Evolutionary conservation across 2,888 invertebrate species (phyloP), one percentile per base, ranked within the genome.

Genomic region (Leuctra nigra): DNA sequence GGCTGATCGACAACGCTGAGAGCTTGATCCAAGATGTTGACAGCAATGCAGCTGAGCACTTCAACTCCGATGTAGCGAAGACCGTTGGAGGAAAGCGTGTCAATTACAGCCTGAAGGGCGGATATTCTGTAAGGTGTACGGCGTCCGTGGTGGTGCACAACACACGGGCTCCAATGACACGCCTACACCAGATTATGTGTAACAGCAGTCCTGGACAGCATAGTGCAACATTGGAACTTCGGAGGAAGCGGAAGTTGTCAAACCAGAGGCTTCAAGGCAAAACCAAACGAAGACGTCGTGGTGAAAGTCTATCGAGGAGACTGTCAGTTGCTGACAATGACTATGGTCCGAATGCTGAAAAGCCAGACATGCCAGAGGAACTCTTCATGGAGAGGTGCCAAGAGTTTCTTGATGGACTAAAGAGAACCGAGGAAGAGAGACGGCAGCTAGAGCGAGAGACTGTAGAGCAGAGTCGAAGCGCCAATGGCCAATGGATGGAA

Each of bases 51-150:
- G 67, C 67, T 2, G 68, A 69, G 62, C 50, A 57, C 14, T 69
- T 63, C 50, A 67, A 68, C 54, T 63, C 62, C 14, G 59, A 66
- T 4, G 63, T 68, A 4, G 65, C 66, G 4, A 67, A 67, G 62
- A 66, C 64, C 57, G 62, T 66, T 16, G 67, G 67, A 2, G 70
- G 68, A 4, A 70, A 69, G 63, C 55, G 68, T 55, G 64, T 67
- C 7, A 68, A 70, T 60, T 53, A 16, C 25, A 41, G 39, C 39
- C 14, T 66, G 53, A 63, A 59, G 55, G 57, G 66, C 11, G 64
- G 64, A 1, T 71, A 69, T 57, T 61, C 66, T 63, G 24, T 24
- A 6, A 7, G 46, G 9, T 6, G 22, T 22, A 7, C n/a, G 13
- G 46, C 46, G 23, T 46, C 46, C 2, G 46, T 46, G 6, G 46